Conservation (phyloP, 2,113 vertebrate species). For the Chloroceryle aenea region DNA sequence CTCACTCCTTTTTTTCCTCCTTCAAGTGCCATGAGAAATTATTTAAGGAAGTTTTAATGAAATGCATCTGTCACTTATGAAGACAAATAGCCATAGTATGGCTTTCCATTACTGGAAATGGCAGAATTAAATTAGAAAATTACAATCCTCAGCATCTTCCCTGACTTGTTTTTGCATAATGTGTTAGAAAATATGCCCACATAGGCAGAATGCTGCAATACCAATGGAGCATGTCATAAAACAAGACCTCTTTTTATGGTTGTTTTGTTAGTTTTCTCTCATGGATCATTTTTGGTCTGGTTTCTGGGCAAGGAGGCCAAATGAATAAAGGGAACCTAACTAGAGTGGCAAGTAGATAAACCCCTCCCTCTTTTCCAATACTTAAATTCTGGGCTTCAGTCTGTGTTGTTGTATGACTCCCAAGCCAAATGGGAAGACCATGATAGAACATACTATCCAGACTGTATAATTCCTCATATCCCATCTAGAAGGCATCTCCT, state of each 20-base stretch:
- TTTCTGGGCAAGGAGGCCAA: background rate
- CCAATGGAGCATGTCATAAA: constrained; percentile 67
- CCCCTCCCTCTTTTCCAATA: background rate
- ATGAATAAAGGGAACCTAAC: background rate
- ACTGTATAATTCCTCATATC: background rate
- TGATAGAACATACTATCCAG: background rate
- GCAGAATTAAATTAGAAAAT: constrained; percentile 86
- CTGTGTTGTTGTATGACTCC: background rate
- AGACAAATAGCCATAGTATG: constrained; percentile 78
- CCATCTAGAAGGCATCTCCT: background rate
- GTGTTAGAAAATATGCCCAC: constrained; percentile 81
- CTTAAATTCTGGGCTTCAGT: background rate
- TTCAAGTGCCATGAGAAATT: constrained; percentile 79
- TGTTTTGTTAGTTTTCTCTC: constrained; percentile 63
- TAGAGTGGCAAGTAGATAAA: background rate
- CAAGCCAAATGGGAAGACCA: background rate
- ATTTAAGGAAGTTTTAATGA: constrained; percentile 84
- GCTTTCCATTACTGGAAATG: constrained; percentile 85
- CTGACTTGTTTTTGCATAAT: constrained; percentile 82
- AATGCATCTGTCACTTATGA: constrained; percentile 85
- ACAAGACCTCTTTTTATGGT: constrained; percentile 62
- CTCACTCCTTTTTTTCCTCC: constrained; percentile 46
- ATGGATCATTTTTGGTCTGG: background rate
- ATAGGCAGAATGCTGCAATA: constrained; percentile 74
- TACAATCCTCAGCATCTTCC: constrained; percentile 82